Evolutionary conservation across 2,888 invertebrate species (phyloP), one percentile per base, ranked within the genome.

Genomic region (Melieria crassipennis): DNA sequence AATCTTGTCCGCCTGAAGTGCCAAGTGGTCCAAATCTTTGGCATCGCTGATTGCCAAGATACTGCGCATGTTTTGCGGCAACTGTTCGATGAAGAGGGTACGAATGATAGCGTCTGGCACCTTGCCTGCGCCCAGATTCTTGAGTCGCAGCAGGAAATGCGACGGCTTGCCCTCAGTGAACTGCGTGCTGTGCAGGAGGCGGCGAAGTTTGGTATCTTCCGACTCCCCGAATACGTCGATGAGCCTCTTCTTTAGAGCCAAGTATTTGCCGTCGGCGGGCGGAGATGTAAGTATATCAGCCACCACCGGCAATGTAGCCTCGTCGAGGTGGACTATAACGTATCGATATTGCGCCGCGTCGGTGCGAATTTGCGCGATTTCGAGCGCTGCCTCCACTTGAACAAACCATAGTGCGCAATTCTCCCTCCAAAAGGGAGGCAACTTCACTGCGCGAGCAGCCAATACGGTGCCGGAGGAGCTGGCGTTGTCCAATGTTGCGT

Each of bases 141-240:
- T 30, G 30, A 30, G 30, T 30, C 30, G 30, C 30, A 30, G 30
- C 30, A 30, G 30, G 30, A 30, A 30, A 30, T 30, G 30, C 30
- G 30, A 30, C 30, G 30, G 30, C 30, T 30, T 30, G 30, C 30
- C 30, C 30, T 30, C 30, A 30, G 30, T 30, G 30, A 30, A 30
- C 30, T 30, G 30, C 30, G 30, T 30, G 2, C 30, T 30, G 30
- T 30, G 30, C 30, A 30, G 30, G 30, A 30, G 66, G 43, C 81
- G 57, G 16, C 57, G 57, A 9, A 57, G 30, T 57, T 16, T 57
- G 30, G 30, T 57, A 7, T 57, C 57, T 4, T 42, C 10, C 9
- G 30, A 42, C 30, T 57, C 57, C 6, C 42, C 57, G 42, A n/a
- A 57, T 57, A 5, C 42, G 42, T 57, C 42, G 57, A 57, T 16